These are phyloP conservation scores for Drosophila jambulina DNA, from an alignment of 1,140 invertebrate species.

Conservation along the genomic window DNA sequence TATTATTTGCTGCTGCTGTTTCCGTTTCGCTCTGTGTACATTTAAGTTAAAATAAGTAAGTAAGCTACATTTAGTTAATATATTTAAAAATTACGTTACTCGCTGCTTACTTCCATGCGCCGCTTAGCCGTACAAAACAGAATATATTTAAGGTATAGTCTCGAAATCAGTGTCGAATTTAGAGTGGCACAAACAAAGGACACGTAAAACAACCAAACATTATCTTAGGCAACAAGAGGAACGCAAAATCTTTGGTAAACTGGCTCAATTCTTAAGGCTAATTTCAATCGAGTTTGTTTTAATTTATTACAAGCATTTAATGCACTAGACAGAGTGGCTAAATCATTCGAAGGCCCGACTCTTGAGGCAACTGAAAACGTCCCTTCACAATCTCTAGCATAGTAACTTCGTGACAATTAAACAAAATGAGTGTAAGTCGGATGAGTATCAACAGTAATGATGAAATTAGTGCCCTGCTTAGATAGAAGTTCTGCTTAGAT, in stretches of 20 bases:
- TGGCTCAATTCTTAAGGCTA: constrained; percentile 58
- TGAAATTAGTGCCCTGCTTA: constrained; percentile 56
- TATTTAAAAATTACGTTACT: constrained; percentile 79
- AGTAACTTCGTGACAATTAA: constrained; percentile 48
- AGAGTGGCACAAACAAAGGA: constrained; percentile 13
- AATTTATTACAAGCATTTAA: constrained; percentile 75
- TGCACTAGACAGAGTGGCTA: constrained; percentile 66
- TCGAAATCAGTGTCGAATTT: not conserved
- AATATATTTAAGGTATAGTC: not conserved
- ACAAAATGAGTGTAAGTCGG: constrained; percentile 34
- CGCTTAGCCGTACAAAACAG: constrained; percentile 27
- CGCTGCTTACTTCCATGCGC: constrained; percentile 56
- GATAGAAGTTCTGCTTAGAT: constrained; percentile 45
- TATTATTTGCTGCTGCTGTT: constrained; percentile 41
- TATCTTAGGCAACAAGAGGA: constrained; percentile 55
- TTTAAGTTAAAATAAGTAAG: constrained; percentile 79
- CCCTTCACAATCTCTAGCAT: constrained; percentile 34
- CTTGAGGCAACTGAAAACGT: constrained; percentile 42
- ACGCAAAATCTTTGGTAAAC: constrained; percentile 76
- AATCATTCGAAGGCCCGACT: constrained; percentile 57
- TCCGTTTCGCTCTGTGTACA: constrained; percentile 62
- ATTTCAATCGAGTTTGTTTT: constrained; percentile 34
- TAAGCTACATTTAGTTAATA: constrained; percentile 78
- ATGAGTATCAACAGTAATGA: constrained; percentile 44
- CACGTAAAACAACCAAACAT: constrained; percentile 18